These are phyloP conservation scores for Dorcus hopei DNA, from an alignment of 2,888 invertebrate genomes.

Conservation along the genomic window DNA sequence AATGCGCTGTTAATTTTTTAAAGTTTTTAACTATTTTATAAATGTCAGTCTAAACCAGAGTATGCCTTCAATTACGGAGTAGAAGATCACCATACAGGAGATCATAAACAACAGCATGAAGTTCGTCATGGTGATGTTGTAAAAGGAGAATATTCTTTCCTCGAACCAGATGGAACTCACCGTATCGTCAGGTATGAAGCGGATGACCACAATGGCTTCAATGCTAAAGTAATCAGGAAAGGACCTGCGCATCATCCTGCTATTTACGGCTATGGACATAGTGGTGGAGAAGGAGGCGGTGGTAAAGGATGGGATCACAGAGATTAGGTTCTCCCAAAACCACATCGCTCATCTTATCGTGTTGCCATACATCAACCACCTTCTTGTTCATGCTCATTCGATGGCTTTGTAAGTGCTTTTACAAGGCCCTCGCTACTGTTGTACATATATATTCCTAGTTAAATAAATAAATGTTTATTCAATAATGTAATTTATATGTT, in stretches of 20 bases:
- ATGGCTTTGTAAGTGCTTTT: no score
- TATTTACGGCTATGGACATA: background rate
- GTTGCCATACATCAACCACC: no score
- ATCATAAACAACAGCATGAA: constrained; percentile 48
- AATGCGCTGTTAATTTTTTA: no score
- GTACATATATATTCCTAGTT: no score
- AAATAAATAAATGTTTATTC: no score
- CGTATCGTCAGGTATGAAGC: constrained; percentile 49
- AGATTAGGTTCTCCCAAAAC: no score
- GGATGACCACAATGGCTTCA: constrained; percentile 47
- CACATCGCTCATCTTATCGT: no score
- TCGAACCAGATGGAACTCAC: constrained; percentile 48
- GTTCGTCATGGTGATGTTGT: constrained; percentile 46
- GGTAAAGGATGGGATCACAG: no score
- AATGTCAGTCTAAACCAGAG: constrained; percentile 39
- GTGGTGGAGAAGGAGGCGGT: background rate
- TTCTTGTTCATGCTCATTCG: no score
- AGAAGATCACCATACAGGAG: constrained; percentile 48
- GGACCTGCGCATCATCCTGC: constrained; percentile 14
- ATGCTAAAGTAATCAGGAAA: constrained; percentile 33
- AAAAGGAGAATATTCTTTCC: constrained; percentile 45
- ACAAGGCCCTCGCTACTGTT: no score
- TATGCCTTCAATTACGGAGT: constrained; percentile 49
- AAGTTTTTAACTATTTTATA: no score
- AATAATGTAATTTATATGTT: no score